Evolutionary conservation across 2,797 vertebrate genomes (phyloP).

Genomic region (Hypotaenidia okinawae): DNA sequence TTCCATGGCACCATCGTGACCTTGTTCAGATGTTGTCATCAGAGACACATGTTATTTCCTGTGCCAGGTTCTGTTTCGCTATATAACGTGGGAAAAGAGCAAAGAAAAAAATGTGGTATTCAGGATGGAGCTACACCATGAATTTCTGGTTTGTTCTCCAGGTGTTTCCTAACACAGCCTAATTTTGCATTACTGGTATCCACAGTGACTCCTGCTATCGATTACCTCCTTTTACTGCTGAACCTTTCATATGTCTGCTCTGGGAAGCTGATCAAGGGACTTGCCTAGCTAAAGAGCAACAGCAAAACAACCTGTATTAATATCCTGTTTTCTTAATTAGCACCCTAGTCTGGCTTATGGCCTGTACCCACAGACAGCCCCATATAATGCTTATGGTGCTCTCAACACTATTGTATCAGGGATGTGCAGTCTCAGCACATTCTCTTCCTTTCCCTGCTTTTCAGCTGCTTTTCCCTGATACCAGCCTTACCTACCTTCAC

Average conservation of each 20-base stretch:
- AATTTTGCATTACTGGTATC: not conserved
- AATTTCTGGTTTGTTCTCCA: not conserved
- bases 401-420: too few species aligned
- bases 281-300: not conserved
- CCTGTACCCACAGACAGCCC: not conserved
- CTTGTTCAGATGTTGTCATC: not conserved
- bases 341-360: not conserved
- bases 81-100: not conserved
- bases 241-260: not conserved
- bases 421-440: not conserved
- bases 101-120: not conserved
- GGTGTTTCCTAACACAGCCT: not conserved
- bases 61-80: not conserved
- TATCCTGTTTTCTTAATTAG: not conserved
- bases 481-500: not conserved
- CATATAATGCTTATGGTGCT: rapidly evolving
- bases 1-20: not conserved
- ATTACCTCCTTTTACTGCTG: not conserved
- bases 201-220: not conserved
- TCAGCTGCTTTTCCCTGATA: not conserved
- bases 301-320: not conserved
- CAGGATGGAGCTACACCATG: not conserved
- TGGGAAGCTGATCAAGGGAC: not conserved
- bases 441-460: not conserved
- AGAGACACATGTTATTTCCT: not conserved